Evolutionary conservation across 1,140 invertebrate species (phyloP), one percentile per base, ranked within the genome.

Genomic region (Wasmannia auropunctata): DNA sequence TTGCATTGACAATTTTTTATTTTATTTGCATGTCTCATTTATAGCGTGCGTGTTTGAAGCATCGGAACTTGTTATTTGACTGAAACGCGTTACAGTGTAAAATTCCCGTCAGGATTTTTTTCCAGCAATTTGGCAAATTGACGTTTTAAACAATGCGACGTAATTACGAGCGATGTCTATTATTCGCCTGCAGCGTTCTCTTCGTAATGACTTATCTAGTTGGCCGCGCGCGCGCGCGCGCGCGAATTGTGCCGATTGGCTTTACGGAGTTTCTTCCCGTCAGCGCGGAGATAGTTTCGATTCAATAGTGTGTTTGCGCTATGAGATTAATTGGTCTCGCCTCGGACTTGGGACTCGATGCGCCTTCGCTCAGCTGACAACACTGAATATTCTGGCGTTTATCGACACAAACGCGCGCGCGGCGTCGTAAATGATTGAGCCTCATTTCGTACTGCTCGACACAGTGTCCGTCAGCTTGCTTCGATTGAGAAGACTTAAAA

Each of bases 321-420:
- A 11, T 37, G 43, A 85, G 81, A 85, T 85, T 85, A 85, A 85
- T 85, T 77, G 74, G 43, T 46, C 25, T 77, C 46, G 72, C 31
- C 72, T 62, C 72, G 81, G 81, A 85, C 81, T 85, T 85, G 74
- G 81, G 72, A 85, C 81, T 77, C 56, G 69, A 63, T 63, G 11
- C 14, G 34, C n/a, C n/a, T 43, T 49, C 81, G 28, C 22, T 76
- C 16, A 54, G 49, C 58, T 77, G 70, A 25, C 72, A 80, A 77
- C 19, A 58, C 34, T 51, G 46, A 77, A 63, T 63, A 77, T 77
- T 77, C 81, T 25, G 72, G 43, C 58, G 31, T 77, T 75, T 62
- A 85, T 85, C 72, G 58, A 40, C 28, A 76, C 43, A 58, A 83
- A 46, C 81, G 56, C 72, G 70, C 81, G 56, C 72, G 70, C 56